Percentiles rank a stretch among this genome's conserved stretches.
phyloP scores from a whole-genome alignment of 2,888 invertebrate genomes.

The Sarcophaga rosellei region DNA sequence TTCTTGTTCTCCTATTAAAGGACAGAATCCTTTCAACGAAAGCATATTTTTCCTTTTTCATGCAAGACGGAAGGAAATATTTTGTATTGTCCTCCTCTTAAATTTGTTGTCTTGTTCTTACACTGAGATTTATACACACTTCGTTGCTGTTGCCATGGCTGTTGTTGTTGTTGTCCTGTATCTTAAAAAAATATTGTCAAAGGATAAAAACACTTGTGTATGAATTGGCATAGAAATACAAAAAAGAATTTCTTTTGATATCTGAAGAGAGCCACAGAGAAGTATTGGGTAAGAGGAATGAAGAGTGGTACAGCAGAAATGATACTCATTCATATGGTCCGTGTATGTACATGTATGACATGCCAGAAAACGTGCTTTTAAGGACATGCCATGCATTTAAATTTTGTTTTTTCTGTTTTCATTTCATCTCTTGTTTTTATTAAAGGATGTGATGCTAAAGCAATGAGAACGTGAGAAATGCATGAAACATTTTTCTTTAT shows the following conservation, averaged over 20 bases:
- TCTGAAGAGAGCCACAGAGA: not conserved
- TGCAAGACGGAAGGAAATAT: slow-evolving; percentile 59
- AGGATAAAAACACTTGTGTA: slow-evolving; percentile 50
- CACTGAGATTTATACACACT: not conserved
- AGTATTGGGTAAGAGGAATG: not conserved
- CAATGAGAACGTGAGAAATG: slow-evolving; percentile 51
- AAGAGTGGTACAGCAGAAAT: not conserved
- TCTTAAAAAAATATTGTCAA: slow-evolving; percentile 49
- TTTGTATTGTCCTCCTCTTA: slow-evolving; percentile 41
- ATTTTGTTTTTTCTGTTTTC: slow-evolving; percentile 10
- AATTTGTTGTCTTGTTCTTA: slow-evolving; percentile 12
- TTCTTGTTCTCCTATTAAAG: not conserved
- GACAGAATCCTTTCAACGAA: slow-evolving; percentile 19
- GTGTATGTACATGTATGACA: not conserved
- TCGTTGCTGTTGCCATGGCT: slow-evolving; percentile 25
- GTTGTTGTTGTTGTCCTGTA: not conserved
- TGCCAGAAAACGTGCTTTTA: slow-evolving; percentile 46
- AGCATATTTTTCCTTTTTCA: not conserved
- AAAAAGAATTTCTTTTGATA: slow-evolving; percentile 19
- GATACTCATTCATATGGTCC: not conserved
- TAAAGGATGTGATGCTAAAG: slow-evolving; percentile 47
- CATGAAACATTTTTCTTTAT: not conserved
- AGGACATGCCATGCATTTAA: slow-evolving; percentile 46
- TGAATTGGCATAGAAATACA: slow-evolving; percentile 35
- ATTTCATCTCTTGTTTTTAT: slow-evolving; percentile 15